Base-by-base conservation (phyloP, 2,888 invertebrate species). In the Junonia oenone region DNA sequence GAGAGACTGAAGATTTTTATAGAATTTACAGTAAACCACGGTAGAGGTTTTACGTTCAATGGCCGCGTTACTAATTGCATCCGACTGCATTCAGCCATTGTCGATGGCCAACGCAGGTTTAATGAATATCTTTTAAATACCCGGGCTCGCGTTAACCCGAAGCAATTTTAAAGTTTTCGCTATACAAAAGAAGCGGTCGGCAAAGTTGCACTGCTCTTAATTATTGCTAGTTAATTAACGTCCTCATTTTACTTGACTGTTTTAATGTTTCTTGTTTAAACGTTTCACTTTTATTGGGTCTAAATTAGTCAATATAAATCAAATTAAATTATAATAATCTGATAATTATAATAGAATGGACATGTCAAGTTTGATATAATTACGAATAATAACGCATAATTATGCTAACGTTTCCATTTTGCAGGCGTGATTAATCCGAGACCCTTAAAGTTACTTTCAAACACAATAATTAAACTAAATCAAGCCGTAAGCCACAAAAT, bases 71-170 rank as follows among this genome's bases (percentile, higher is more conserved):
- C 66, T 87, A 86, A 87, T 86, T 84, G 81, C 83, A 81, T 83
- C 72, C 72, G 68, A 67, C 75, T 74, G 72, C 71, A 69, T 62
- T 76, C 71, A 43, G 26, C 43, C 43, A 82, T 83, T 81, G 83
- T 81, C 73, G 75, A 75, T 72, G 65, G 60, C 66, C 65, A 72
- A 72, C 73, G 73, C 72, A 73, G 72, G 76, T 78, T 81, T 84
- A 86, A 86, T 84, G 83, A 85, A 84, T 81, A 76, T 73, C 79
- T 83, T 78, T 74, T 71, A 80, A 82, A 79, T 78, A 79, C 79
- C 79, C 79, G 72, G 69, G 70, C 71, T 67, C 65, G 68, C 69
- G 68, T 72, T 74, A 76, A 72, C 56, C 59, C 78, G 75, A 71
- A 77, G 75, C 76, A 79, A 81, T 81, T 80, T 78, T 66, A 77